Evolutionary conservation across 2,888 invertebrate genomes (phyloP).

Genomic region (Eupithecia subfuscata): DNA sequence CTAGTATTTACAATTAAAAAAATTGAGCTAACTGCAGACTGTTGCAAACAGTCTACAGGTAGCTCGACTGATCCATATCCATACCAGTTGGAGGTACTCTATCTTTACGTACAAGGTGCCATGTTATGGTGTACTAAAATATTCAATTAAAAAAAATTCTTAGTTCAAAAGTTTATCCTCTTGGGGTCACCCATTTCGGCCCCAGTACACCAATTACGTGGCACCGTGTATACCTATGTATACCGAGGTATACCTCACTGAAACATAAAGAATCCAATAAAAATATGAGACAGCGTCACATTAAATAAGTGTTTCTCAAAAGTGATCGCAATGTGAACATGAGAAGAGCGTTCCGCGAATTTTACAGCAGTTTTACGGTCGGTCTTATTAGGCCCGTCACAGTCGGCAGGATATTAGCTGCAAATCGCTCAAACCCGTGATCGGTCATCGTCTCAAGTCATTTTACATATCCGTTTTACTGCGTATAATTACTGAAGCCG

Average conservation of each 20-base stretch:
- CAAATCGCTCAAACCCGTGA: slow-evolving; percentile 65
- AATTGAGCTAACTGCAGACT: too few relatives aligned
- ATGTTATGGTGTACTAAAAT: neutral
- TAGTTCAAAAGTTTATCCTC: neutral
- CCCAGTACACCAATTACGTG: neutral
- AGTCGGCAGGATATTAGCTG: slow-evolving; percentile 74
- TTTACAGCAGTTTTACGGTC: slow-evolving; percentile 66
- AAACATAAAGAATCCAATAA: slow-evolving; percentile 4
- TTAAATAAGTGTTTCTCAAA: slow-evolving; percentile 21
- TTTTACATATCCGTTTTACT: slow-evolving; percentile 78
- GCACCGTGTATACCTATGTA: too few relatives aligned
- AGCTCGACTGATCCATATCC: too few relatives aligned
- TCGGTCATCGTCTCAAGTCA: slow-evolving; percentile 69
- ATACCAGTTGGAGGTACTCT: too few relatives aligned
- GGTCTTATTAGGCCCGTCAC: slow-evolving; percentile 66
- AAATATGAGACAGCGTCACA: slow-evolving; percentile 7
- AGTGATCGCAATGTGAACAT: slow-evolving; percentile 43
- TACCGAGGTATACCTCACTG: neutral
- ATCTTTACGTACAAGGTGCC: too few relatives aligned
- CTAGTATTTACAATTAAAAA: too few relatives aligned
- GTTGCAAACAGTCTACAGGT: too few relatives aligned
- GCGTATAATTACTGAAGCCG: slow-evolving; percentile 73
- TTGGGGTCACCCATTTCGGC: neutral
- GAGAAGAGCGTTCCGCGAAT: slow-evolving; percentile 58
- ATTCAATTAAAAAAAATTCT: neutral